phyloP scores from a whole-genome alignment of 2,797 vertebrate genomes.

The Alcedo quadribrachys region DNA sequence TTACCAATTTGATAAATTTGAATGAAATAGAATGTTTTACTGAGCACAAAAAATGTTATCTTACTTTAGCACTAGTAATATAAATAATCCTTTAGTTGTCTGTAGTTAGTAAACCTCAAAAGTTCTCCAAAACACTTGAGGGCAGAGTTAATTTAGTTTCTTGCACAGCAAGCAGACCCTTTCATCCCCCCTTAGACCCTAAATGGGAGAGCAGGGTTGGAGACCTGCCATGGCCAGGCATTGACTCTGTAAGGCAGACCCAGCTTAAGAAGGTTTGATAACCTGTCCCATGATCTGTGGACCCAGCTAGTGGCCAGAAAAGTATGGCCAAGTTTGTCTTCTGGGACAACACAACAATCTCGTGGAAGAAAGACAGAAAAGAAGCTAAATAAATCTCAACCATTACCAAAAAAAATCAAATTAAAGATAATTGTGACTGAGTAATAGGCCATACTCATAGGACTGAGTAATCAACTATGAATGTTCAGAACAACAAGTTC shows the following conservation, averaged over 20 bases:
- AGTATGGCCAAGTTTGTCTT: background rate
- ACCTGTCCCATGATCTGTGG: background rate
- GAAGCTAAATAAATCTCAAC: background rate
- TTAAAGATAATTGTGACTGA: background rate
- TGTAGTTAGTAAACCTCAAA: background rate
- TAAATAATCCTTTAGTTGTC: background rate
- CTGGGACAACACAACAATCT: background rate
- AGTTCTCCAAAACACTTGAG: background rate
- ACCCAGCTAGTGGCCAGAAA: background rate
- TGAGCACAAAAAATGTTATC: background rate
- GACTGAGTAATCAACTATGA: background rate
- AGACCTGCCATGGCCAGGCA: background rate
- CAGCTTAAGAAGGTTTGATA: background rate
- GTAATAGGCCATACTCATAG: background rate
- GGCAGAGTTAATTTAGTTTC: background rate
- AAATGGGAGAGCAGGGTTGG: background rate
- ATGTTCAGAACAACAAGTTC: background rate
- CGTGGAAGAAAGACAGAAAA: background rate
- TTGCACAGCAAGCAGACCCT: background rate
- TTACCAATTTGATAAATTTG: background rate
- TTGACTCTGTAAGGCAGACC: accelerated
- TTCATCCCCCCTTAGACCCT: background rate
- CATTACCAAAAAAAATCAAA: background rate
- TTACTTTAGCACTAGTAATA: background rate
- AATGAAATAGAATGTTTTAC: background rate